phyloP scores from a whole-genome alignment of 1,140 invertebrate species.

The Drosophila lacertosa region DNA sequence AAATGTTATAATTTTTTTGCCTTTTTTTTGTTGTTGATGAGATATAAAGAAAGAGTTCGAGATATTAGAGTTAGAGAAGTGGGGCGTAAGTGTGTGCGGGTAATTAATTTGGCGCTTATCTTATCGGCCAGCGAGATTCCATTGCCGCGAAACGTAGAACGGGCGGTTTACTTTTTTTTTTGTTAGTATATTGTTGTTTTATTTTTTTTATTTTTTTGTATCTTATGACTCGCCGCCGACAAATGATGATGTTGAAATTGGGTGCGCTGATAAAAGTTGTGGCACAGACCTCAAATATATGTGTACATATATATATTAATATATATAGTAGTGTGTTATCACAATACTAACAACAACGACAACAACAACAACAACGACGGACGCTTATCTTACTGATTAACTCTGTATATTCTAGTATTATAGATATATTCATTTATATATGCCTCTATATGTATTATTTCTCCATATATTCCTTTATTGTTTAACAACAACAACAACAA shows the following conservation, averaged over 20 bases:
- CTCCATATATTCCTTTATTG: not conserved
- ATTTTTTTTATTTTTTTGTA: slow-evolving; percentile 40
- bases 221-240: slow-evolving; percentile 43
- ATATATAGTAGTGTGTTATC: slow-evolving; percentile 19
- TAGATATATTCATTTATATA: slow-evolving; percentile 47
- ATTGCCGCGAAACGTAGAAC: slow-evolving; percentile 31
- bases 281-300: slow-evolving; percentile 10
- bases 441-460: slow-evolving; percentile 20
- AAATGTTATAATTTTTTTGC: slow-evolving; percentile 14
- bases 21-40: slow-evolving; percentile 16
- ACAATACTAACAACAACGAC: slow-evolving; percentile 7
- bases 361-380: slow-evolving; percentile 21
- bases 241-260: slow-evolving; percentile 52
- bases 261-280: slow-evolving; percentile 42
- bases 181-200: slow-evolving; percentile 16
- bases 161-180: slow-evolving; percentile 27
- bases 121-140: slow-evolving; percentile 70
- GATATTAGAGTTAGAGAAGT: slow-evolving; percentile 29
- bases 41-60: slow-evolving; percentile 21
- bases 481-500: slow-evolving; percentile 8
- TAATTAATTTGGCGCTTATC: slow-evolving; percentile 78
- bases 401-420: slow-evolving; percentile 58
- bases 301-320: not conserved
- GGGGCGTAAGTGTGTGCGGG: slow-evolving; percentile 45
- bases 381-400: slow-evolving; percentile 66